Evolutionary conservation across 2,888 invertebrate genomes (phyloP), one percentile per base, ranked within the genome.

Genomic region (Hylaea fasciaria): DNA sequence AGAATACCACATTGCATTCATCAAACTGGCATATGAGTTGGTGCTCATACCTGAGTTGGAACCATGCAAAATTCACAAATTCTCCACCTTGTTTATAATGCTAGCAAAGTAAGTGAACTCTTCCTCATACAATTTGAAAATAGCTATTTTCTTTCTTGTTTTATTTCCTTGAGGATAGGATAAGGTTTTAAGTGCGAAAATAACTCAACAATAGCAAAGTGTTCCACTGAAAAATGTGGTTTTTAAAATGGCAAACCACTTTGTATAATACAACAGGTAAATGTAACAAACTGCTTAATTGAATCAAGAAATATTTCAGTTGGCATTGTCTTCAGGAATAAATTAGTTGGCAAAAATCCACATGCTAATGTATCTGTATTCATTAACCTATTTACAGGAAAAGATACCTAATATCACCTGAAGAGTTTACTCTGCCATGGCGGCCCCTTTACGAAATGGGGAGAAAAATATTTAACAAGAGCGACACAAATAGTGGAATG

Each of bases 401-500:
- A 89, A 94, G 93, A 70, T 93, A 95, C 75, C 88, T 97, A 65
- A 85, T 98, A 67, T 93, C 95, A 2, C 95, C 96, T 37, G 94
- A 95, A 61, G 98, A 98, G 64, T 81, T 98, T 57, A 93, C 94
- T 61, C 89, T 98, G 63, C 95, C 96, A 52, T 98, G 98, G 98
- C 93, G 95, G 70, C 98, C 98, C 11, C 88, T 98, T 9, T 97
- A 96, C 80, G 93, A 96, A 8, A 82, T 97, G 44, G 93, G 93
- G 57, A 87, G 92, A 68, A 92, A 93, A 70, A 89, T 95, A 63
- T 93, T 94, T 71, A 93, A 94, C 67, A 93, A 91, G 64, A 93
- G 86, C 70, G 82, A 93, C 57, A 89, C 93, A 9, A 89, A 90
- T 46, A 85, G 94, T 55, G 94, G 94, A 70, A 93, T 95, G 92